Conservation (phyloP, 1,140 invertebrate genomes). For the Anagrus nilaparvatae region DNA sequence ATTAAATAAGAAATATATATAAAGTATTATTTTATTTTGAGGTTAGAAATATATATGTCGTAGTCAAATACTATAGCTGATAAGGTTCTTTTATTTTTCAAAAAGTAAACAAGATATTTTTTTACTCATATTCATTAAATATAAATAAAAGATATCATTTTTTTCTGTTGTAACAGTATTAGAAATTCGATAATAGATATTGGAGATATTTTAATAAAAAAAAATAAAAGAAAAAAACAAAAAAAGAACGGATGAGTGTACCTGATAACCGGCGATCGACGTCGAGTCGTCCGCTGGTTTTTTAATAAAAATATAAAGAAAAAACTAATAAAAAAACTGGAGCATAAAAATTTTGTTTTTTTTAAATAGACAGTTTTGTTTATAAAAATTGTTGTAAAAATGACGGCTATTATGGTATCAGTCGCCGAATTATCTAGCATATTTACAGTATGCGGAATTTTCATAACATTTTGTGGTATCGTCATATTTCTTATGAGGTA, state of each 20-base stretch:
- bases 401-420: slow-evolving; percentile 52
- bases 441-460: slow-evolving; percentile 55
- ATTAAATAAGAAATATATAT: no score
- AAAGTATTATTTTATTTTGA: no score
- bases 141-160: no score
- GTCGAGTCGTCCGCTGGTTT: background rate
- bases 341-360: slow-evolving; percentile 1
- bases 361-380: background rate
- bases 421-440: slow-evolving; percentile 60
- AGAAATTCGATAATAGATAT: no score
- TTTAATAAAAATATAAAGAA: background rate
- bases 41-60: no score
- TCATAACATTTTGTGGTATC: slow-evolving; percentile 53
- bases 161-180: no score
- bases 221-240: no score
- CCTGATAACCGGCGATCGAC: slow-evolving; percentile 1
- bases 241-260: background rate
- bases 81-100: no score
- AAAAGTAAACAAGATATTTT: no score
- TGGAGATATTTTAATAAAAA: no score
- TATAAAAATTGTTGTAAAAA: slow-evolving; percentile 15
- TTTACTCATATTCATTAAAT: no score
- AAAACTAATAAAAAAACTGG: slow-evolving; percentile 2
- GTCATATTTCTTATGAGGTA: slow-evolving; percentile 52
- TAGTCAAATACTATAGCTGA: no score